Conservation (phyloP, 2,888 invertebrate species). For the Tetanocera ferruginea region DNA sequence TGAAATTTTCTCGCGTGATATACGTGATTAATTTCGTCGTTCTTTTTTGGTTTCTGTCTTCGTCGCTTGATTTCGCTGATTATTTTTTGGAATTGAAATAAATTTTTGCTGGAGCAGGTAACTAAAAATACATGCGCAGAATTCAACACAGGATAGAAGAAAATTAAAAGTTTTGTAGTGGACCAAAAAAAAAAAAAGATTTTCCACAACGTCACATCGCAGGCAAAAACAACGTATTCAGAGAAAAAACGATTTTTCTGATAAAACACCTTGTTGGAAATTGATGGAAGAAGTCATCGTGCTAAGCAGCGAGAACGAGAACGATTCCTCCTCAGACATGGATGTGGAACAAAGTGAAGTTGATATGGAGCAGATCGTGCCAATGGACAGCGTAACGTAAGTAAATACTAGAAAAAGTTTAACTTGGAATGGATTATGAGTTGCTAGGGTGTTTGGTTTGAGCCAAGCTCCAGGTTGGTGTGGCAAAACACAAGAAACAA, state of each 20-base stretch:
- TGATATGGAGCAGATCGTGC: slow-evolving; percentile 54
- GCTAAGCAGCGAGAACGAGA: slow-evolving; percentile 56
- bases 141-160: neutral
- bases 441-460: neutral
- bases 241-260: slow-evolving; percentile 17
- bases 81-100: slow-evolving; percentile 15
- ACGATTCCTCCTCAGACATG: slow-evolving; percentile 56
- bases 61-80: slow-evolving; percentile 36
- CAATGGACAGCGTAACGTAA: slow-evolving; percentile 58
- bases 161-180: neutral
- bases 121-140: too few species aligned
- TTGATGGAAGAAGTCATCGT: slow-evolving; percentile 59
- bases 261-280: slow-evolving; percentile 17
- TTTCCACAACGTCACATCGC: neutral
- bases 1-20: slow-evolving; percentile 17
- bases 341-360: slow-evolving; percentile 51
- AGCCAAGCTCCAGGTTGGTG: too few species aligned
- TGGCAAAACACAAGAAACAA: too few species aligned
- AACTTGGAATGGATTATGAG: neutral
- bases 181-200: neutral
- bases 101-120: slow-evolving; percentile 29
- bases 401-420: slow-evolving; percentile 45
- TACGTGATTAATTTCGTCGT: slow-evolving; percentile 22
- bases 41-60: slow-evolving; percentile 34
- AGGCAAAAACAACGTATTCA: neutral